A percentile compares a stretch with the other conserved stretches of the same genome.
These are phyloP conservation scores for Crotalus helleri DNA, from an alignment of 2,113 vertebrate genomes.

Conservation along the genomic window DNA sequence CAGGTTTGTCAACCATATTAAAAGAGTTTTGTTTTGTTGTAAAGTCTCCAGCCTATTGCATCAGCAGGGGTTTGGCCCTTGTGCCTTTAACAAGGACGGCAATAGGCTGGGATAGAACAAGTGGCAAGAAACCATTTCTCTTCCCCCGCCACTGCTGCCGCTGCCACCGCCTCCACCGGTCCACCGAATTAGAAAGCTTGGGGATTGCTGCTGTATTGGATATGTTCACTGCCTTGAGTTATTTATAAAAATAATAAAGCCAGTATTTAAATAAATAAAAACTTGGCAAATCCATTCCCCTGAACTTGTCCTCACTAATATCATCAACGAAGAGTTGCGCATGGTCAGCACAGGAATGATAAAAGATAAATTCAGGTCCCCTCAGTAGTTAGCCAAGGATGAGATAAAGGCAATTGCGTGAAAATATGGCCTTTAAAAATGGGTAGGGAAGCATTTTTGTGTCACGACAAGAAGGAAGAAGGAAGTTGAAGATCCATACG, in stretches of 20 bases:
- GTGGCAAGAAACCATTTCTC: too few species aligned
- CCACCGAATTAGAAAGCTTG: too few species aligned
- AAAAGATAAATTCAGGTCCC: neutral
- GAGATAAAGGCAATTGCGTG: neutral
- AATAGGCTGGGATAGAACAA: too few species aligned
- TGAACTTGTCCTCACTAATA: neutral
- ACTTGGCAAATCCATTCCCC: neutral
- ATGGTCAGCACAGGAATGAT: neutral
- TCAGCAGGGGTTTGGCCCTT: too few species aligned
- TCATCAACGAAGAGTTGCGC: neutral
- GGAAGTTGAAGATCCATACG: neutral
- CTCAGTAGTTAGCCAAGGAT: neutral
- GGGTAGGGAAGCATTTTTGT: too few species aligned
- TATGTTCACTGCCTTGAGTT: neutral
- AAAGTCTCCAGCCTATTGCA: too few species aligned
- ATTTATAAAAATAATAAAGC: neutral
- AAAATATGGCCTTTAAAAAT: neutral
- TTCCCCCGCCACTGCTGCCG: too few species aligned
- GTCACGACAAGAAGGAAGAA: neutral
- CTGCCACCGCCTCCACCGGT: too few species aligned
- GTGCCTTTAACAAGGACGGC: too few species aligned
- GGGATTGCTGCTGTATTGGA: neutral
- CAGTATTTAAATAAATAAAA: neutral
- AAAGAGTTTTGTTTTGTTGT: too few species aligned
- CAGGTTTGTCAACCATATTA: too few species aligned